Evolutionary conservation across 2,113 vertebrate species (phyloP).

Genomic region (Notarius lentiginosus): DNA sequence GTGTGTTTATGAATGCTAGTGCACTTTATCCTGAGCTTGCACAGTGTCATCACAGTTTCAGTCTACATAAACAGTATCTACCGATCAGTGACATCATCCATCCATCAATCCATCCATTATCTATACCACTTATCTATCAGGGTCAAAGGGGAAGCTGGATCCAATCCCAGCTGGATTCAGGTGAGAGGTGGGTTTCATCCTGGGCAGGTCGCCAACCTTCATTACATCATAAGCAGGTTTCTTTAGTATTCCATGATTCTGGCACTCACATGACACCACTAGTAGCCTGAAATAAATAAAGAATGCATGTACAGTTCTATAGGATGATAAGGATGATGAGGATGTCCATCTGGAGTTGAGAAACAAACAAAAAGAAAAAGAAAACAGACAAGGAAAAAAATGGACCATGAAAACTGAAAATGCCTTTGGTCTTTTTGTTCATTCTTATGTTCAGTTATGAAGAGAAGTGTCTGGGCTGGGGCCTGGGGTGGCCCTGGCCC

Average conservation of each 20-base stretch:
- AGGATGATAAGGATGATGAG: background rate
- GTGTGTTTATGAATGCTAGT: conserved; percentile 14
- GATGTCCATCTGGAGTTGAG: background rate
- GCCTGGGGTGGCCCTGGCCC: background rate
- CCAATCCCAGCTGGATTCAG: too few relatives aligned
- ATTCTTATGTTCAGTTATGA: background rate
- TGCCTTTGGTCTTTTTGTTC: background rate
- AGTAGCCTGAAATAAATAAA: background rate
- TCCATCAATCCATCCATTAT: too few relatives aligned
- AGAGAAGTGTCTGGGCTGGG: background rate
- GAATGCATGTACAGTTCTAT: background rate
- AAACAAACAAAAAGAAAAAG: background rate
- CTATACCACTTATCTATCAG: too few relatives aligned
- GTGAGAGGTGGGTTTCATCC: too few relatives aligned
- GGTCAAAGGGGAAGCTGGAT: too few relatives aligned
- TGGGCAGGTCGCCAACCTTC: too few relatives aligned
- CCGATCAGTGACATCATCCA: background rate
- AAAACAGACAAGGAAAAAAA: background rate
- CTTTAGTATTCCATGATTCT: background rate
- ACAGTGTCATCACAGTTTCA: background rate
- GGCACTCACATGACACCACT: background rate
- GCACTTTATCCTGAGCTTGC: background rate
- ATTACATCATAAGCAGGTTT: background rate
- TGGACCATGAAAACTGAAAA: background rate
- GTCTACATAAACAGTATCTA: background rate